Percentiles rank a stretch among this genome's conserved stretches.
phyloP scores from a whole-genome alignment of 2,888 invertebrate species.

The Sinohyriopsis cumingii region DNA sequence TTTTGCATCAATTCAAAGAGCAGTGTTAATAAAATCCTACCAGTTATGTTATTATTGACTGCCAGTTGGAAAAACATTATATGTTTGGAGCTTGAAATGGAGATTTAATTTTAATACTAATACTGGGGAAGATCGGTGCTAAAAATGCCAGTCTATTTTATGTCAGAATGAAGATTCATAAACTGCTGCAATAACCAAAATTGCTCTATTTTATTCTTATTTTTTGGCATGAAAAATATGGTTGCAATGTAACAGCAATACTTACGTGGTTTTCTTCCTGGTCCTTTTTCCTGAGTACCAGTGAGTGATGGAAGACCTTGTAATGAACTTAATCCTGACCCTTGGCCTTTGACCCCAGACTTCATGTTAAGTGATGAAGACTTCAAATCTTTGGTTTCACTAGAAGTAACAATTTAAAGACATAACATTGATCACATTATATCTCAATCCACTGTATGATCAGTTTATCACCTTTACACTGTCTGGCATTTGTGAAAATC shows the following conservation, averaged over 20 bases:
- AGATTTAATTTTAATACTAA: too few relatives aligned
- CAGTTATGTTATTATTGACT: too few relatives aligned
- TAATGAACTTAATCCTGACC: constrained; percentile 48
- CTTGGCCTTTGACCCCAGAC: constrained; percentile 14
- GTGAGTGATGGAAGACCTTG: constrained; percentile 56
- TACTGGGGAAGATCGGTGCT: too few relatives aligned
- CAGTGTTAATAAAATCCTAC: too few relatives aligned
- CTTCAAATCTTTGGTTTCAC: neutral
- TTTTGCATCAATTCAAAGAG: too few relatives aligned
- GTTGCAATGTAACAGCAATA: neutral
- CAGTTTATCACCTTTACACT: neutral
- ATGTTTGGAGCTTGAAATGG: too few relatives aligned
- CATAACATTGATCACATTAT: neutral
- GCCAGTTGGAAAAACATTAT: too few relatives aligned
- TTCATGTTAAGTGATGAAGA: constrained; percentile 7
- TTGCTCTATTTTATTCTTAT: too few relatives aligned
- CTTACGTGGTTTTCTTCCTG: constrained; percentile 44
- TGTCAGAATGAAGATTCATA: too few relatives aligned
- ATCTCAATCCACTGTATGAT: neutral
- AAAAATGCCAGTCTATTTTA: too few relatives aligned
- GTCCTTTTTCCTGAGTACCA: constrained; percentile 20
- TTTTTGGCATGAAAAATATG: neutral
- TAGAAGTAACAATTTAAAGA: neutral
- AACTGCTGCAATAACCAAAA: too few relatives aligned
- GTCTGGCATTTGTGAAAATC: constrained; percentile 2